Evolutionary conservation across 2,888 invertebrate species (phyloP).

Genomic region (Pachydiplax longipennis): DNA sequence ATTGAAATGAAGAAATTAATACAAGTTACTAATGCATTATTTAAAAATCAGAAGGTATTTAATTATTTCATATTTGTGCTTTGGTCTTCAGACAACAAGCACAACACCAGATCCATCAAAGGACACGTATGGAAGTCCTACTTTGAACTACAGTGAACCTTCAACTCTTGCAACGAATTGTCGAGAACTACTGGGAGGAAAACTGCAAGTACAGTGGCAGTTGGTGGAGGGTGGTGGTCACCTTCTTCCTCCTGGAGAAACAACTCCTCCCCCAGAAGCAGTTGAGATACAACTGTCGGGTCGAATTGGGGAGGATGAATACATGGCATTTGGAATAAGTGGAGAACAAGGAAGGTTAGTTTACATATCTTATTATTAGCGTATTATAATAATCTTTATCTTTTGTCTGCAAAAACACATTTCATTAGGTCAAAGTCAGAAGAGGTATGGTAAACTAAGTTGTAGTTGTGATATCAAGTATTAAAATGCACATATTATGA

Average conservation of each 20-base stretch:
- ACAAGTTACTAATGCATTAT: too few species aligned
- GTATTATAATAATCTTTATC: too few species aligned
- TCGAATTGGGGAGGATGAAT: slow-evolving; percentile 81
- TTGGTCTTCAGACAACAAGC: slow-evolving; percentile 75
- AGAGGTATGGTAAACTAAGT: too few species aligned
- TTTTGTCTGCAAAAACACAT: too few species aligned
- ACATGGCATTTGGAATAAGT: slow-evolving; percentile 87
- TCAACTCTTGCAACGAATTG: slow-evolving; percentile 72
- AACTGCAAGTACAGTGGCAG: slow-evolving; percentile 88
- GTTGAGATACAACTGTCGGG: slow-evolving; percentile 82
- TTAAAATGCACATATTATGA: too few species aligned
- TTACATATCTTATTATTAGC: too few species aligned
- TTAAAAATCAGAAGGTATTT: slow-evolving; percentile 25
- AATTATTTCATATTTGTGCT: slow-evolving; percentile 49
- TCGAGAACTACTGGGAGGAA: slow-evolving; percentile 81
- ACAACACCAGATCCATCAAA: slow-evolving; percentile 70
- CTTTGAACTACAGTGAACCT: background rate
- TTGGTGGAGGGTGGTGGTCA: slow-evolving; percentile 64
- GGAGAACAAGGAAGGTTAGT: slow-evolving; percentile 74
- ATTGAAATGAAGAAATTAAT: background rate
- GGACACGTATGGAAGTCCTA: slow-evolving; percentile 52
- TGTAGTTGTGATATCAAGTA: too few species aligned
- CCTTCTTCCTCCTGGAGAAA: slow-evolving; percentile 29
- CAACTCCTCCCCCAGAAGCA: slow-evolving; percentile 66
- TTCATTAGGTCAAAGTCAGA: too few species aligned